phyloP scores from a whole-genome alignment of 2,888 invertebrate species.

The Beris chalybata region DNA sequence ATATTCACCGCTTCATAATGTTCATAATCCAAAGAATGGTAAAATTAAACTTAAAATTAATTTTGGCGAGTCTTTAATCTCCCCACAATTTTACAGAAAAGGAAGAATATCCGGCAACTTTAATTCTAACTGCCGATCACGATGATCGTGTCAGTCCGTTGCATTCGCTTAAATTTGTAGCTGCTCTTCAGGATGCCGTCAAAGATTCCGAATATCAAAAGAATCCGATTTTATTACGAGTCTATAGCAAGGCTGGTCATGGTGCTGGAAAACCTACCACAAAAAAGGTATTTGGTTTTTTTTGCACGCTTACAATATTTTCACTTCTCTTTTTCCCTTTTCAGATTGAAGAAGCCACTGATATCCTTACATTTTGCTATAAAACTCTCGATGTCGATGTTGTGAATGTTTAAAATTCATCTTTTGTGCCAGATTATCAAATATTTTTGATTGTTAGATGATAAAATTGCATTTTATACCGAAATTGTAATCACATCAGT shows the following conservation, averaged over 20 bases:
- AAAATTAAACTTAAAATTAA: constrained; percentile 31
- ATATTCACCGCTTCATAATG: constrained; percentile 94
- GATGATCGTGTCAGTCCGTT: constrained; percentile 98
- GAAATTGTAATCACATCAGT: too few species aligned
- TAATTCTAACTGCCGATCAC: constrained; percentile 96
- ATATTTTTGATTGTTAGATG: constrained; percentile 12
- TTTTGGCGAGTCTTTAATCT: too few species aligned
- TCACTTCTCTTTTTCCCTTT: constrained; percentile 45
- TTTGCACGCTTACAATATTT: not conserved
- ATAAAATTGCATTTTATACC: not conserved
- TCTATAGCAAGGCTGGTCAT: constrained; percentile 97
- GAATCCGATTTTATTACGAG: constrained; percentile 83
- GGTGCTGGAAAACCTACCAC: constrained; percentile 95
- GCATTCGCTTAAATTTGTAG: constrained; percentile 94
- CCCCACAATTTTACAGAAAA: constrained; percentile 46
- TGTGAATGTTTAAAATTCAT: constrained; percentile 46
- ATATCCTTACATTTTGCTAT: constrained; percentile 67
- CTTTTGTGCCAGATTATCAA: constrained; percentile 15
- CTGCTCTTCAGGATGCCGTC: constrained; percentile 80
- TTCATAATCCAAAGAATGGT: constrained; percentile 66
- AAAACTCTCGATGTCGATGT: constrained; percentile 51
- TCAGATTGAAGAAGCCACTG: constrained; percentile 91
- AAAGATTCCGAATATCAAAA: constrained; percentile 66
- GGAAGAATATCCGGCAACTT: constrained; percentile 83
- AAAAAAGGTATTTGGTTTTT: constrained; percentile 68